Evolutionary conservation across 2,113 vertebrate species (phyloP).

Genomic region (Sylvia atricapilla): DNA sequence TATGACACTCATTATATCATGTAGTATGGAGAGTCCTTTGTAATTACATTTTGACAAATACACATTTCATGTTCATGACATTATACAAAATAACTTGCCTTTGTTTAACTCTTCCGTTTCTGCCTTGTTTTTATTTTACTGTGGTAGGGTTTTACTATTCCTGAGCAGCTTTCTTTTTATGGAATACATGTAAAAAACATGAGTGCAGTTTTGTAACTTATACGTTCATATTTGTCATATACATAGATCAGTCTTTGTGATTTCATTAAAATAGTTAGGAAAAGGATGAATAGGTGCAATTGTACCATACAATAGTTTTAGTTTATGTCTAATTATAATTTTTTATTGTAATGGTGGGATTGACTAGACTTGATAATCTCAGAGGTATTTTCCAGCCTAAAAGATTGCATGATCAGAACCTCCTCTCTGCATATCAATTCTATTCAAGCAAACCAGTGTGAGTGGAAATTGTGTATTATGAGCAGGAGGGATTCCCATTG

Average conservation of each 20-base stretch:
- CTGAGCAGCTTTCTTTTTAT: background rate
- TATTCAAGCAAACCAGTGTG: background rate
- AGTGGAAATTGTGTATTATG: background rate
- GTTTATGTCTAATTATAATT: background rate
- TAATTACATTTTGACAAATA: slow-evolving; percentile 26
- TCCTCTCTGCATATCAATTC: background rate
- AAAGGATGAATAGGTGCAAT: background rate
- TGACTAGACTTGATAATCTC: background rate
- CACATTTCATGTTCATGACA: background rate
- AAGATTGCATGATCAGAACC: background rate
- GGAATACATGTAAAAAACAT: background rate
- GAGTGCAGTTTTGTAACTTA: background rate
- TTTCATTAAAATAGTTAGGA: background rate
- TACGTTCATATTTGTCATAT: background rate
- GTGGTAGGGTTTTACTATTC: background rate
- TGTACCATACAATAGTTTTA: background rate
- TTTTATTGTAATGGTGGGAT: background rate
- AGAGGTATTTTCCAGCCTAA: background rate
- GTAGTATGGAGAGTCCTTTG: background rate
- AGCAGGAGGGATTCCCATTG: background rate
- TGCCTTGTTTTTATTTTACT: background rate
- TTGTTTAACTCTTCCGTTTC: background rate
- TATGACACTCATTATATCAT: background rate
- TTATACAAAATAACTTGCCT: background rate
- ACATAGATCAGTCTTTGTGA: background rate